Evolutionary conservation across 64 coral and sea anemone genomes (phyloP).

Genomic region (Montipora capricornis): DNA sequence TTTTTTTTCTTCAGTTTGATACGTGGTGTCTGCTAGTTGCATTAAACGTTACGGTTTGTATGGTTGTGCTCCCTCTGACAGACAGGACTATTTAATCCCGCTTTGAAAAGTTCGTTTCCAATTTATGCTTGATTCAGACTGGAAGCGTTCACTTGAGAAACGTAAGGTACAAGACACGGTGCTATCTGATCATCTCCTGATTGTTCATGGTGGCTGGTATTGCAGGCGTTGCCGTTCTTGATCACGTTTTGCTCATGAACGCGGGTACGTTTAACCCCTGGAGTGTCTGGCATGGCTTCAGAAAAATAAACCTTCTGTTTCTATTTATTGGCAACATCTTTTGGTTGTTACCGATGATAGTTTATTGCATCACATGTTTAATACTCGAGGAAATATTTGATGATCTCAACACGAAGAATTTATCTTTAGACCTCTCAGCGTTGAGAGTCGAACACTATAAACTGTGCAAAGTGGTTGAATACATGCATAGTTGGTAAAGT

Average conservation of each 20-base stretch:
- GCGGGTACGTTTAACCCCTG: background rate
- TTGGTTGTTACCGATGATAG: conserved; percentile 7
- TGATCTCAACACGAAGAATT: background rate
- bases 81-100: background rate
- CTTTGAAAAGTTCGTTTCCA: background rate
- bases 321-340: background rate
- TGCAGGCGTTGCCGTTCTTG: background rate
- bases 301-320: background rate
- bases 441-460: background rate
- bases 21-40: background rate
- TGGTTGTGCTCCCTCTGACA: background rate
- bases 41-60: background rate
- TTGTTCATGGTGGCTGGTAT: background rate
- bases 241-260: background rate
- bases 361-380: conserved; percentile 1
- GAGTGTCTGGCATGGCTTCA: conserved; percentile 2
- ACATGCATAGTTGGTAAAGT: too few relatives aligned
- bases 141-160: background rate
- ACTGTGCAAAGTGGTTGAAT: background rate
- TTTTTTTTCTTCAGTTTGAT: background rate
- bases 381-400: conserved; percentile 3
- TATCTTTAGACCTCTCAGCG: background rate
- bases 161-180: background rate
- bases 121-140: background rate
- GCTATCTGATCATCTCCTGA: background rate